Conservation (phyloP, 2,888 invertebrate genomes). For the Stenolophus ochropezus region DNA sequence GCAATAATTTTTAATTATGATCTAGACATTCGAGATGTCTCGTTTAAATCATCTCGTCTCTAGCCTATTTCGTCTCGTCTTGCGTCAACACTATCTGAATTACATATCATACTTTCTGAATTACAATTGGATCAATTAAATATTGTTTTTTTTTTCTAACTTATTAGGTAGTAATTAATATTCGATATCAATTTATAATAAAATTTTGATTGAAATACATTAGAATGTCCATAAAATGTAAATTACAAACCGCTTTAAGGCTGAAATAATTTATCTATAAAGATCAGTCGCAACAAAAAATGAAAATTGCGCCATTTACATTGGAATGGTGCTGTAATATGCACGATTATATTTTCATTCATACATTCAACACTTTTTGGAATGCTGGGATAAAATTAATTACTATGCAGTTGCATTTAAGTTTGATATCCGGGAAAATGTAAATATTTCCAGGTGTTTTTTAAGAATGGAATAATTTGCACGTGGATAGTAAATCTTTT, state of each 20-base stretch:
- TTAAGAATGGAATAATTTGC: slow-evolving; percentile 19
- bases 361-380: background rate
- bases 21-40: too few relatives aligned
- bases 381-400: background rate
- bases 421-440: background rate
- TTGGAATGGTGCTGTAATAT: background rate
- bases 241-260: background rate
- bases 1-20: too few relatives aligned
- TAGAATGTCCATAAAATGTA: background rate
- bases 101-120: too few relatives aligned
- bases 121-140: background rate
- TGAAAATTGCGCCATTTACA: background rate
- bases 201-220: background rate
- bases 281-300: background rate
- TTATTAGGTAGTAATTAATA: background rate
- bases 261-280: background rate
- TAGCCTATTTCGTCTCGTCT: too few relatives aligned
- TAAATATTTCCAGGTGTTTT: slow-evolving; percentile 9
- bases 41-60: too few relatives aligned
- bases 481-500: slow-evolving; percentile 10
- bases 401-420: background rate
- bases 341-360: background rate
- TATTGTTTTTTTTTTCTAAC: background rate
- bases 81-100: too few relatives aligned
- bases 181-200: background rate